These are phyloP conservation scores for Pelagia noctiluca DNA, from an alignment of 30 jellyfish, hydroid and myxozoan genomes.

Conservation along the genomic window DNA sequence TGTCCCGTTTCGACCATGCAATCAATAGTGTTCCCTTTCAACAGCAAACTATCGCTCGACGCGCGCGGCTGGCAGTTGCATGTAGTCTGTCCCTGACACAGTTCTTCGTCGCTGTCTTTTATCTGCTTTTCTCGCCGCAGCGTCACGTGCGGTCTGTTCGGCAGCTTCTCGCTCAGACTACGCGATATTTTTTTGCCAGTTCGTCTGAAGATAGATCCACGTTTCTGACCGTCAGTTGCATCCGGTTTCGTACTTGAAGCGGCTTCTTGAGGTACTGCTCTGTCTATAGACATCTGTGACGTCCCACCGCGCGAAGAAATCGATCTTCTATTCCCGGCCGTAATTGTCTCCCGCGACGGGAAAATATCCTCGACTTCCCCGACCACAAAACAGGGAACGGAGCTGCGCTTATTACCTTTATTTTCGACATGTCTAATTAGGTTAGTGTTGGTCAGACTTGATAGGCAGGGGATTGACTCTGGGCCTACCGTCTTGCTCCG, in stretches of 20 bases:
- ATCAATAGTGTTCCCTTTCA: constrained; percentile 56
- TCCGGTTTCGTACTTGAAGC: background rate
- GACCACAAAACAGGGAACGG: constrained; percentile 31
- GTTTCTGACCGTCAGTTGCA: background rate
- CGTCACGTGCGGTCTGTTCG: constrained; percentile 18
- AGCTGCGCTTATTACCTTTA: constrained; percentile 17
- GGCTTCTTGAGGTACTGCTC: background rate
- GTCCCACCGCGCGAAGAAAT: background rate
- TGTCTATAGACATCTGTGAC: background rate
- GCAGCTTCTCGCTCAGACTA: constrained; percentile 34
- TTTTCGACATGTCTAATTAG: background rate
- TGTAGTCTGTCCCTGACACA: background rate
- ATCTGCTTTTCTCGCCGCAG: background rate
- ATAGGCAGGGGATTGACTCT: constrained; percentile 40
- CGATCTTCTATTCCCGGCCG: background rate
- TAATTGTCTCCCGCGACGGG: constrained; percentile 24
- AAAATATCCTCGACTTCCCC: constrained; percentile 26
- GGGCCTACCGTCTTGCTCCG: constrained; percentile 79
- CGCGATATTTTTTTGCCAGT: constrained; percentile 32
- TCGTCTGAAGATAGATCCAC: constrained; percentile 12
- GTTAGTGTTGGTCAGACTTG: background rate
- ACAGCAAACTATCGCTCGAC: constrained; percentile 79
- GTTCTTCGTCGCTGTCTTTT: constrained; percentile 13
- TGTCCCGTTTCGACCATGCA: constrained; percentile 90
- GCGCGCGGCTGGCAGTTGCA: constrained; percentile 72